Base-by-base conservation (phyloP, 2,113 vertebrate genomes). In the Mesocricetus auratus region DNA sequence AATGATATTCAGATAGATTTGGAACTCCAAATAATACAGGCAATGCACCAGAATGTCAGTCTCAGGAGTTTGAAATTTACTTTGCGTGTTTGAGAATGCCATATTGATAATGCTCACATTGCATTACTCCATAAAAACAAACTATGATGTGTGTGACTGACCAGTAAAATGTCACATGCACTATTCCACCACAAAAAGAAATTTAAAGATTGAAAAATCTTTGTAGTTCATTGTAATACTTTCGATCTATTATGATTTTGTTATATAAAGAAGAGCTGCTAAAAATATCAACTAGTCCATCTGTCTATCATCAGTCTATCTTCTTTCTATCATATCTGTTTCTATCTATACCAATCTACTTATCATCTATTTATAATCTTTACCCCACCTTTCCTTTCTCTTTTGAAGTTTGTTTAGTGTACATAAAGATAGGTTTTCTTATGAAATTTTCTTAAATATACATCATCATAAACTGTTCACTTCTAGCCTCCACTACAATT, bases 61-160 rank as follows among this genome's bases (percentile, higher is more conserved):
- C 64, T 42, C 26, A 45, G 16, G 39, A 78, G 21, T 39, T 53
- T 95, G 50, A 19, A 73, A 89, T 93, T 93, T 85, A 91, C 78
- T 89, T 85, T 79, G 22, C 5, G 69, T 13, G 15, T 78, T 5
- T 26, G 71, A 56, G 45, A 90, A 89, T 74, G 33, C 21, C 45
- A 17, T 71, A 12, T 42, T 68, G 50, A 93, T 21, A 79, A 93
- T 58, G 73, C 17, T 68, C 58, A 74, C 66, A 42, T 78, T 47
- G 68, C 3, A 68, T 10, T 50, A 42, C 12, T 78, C 31, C 87
- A 53, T 74, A 58, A 64, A 86, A 71, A 36, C n/a, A 3, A 86
- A 50, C 56, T 26, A 24, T 26, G 31, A 60, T 81, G 7, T 17
- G 50, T 10, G 29, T 60, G 39, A 89, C 77, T 88, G 33, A 58